Conservation (phyloP, 1,140 invertebrate genomes). For the Bicyclus anynana region DNA sequence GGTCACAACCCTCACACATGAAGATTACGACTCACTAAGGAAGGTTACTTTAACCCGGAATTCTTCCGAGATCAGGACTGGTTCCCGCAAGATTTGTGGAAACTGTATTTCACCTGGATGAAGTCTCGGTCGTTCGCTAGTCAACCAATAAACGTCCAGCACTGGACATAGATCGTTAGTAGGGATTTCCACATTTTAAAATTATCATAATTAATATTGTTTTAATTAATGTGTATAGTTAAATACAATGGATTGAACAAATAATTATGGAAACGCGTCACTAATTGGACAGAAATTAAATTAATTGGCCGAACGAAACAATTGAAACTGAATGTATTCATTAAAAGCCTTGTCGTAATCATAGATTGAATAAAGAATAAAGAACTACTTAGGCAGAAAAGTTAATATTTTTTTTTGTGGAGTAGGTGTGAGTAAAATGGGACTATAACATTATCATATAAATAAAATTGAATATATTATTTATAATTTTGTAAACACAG, state of each 20-base stretch:
- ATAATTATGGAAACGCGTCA: not conserved
- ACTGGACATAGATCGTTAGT: not conserved
- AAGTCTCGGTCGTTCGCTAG: too few relatives aligned
- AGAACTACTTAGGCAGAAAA: not conserved
- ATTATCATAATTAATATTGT: not conserved
- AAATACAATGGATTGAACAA: not conserved
- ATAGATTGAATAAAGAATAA: not conserved
- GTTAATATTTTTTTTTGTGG: not conserved
- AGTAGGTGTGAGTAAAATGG: too few relatives aligned
- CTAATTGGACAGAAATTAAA: conserved; percentile 6
- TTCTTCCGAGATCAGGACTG: too few relatives aligned
- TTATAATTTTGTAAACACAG: too few relatives aligned
- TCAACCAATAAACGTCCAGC: too few relatives aligned
- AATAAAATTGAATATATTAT: too few relatives aligned
- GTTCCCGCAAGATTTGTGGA: too few relatives aligned
- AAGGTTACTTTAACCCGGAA: too few relatives aligned
- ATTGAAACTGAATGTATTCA: conserved; percentile 3
- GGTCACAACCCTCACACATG: too few relatives aligned
- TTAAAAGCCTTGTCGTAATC: conserved; percentile 1
- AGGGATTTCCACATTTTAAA: not conserved
- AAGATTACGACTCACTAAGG: too few relatives aligned
- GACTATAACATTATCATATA: too few relatives aligned
- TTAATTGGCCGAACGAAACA: conserved; percentile 1
- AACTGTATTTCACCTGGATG: too few relatives aligned
- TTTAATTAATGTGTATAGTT: not conserved